Evolutionary conservation across 2,113 vertebrate genomes (phyloP), one percentile per base, ranked within the genome.

Genomic region (Ameiurus melas): DNA sequence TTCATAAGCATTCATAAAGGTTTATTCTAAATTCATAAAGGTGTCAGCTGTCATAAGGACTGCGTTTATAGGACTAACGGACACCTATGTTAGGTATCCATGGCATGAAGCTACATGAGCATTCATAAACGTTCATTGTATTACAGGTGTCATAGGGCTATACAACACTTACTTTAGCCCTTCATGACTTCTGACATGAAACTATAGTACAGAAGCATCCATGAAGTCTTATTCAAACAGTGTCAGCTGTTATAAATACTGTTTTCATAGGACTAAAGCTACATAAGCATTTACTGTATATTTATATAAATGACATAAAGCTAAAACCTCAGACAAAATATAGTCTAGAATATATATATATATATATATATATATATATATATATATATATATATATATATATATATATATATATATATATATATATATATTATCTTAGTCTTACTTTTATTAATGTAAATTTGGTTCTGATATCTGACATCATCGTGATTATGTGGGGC

Each of bases 401-500:
- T 22, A 60, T 60, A 7, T 60, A 20, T 33, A 36, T 71, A 25
- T 60, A 60, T 22, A 60, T 60, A 7, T 60, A n/a, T 22, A 20
- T 33, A 36, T 71, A 25, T 60, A 60, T 22, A 60, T 60, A 7
- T 60, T 22, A 60, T 60, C 58, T 22, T 57, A 4, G 3, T 57
- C 55, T 57, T 6, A 47, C 43, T 47, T 47, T 57, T 17, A 57
- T 60, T 60, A 5, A n/a, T n/a, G 68, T 33, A 70, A 70, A 14
- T 70, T 70, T 2, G n/a, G 14, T 30, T 70, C 33, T 70, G 68
- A 70, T 33, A 70, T 5, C 4, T 77, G 73, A 43, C 77, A 55
- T 55, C 77, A 79, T 79, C 75, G 10, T 78, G 51, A 79, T n/a
- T 53, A 79, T 55, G 47, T 55, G 47, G n/a, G n/a, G n/a, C n/a